Percentiles rank a stretch among this genome's conserved stretches.
phyloP scores from a whole-genome alignment of 2,888 invertebrate species.

The Hoplodrina ambigua region DNA sequence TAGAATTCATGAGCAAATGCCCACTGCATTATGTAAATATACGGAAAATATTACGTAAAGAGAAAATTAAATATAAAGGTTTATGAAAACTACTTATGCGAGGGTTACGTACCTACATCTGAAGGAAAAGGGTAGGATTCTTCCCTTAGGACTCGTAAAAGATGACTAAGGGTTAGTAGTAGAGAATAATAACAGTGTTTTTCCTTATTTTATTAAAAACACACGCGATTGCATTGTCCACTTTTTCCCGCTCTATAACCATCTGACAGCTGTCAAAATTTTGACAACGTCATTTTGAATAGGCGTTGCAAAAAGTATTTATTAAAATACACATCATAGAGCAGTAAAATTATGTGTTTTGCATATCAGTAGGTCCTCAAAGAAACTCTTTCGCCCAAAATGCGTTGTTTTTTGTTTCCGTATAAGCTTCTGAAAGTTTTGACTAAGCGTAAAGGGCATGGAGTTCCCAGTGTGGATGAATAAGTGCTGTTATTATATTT shows the following conservation, averaged over 20 bases:
- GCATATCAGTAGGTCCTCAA: neutral
- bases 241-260: neutral
- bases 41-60: neutral
- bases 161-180: neutral
- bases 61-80: neutral
- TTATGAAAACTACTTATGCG: neutral
- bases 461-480: neutral
- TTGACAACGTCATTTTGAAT: neutral
- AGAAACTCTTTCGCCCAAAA: neutral
- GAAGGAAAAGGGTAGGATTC: constrained; percentile 13
- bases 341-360: constrained; percentile 1
- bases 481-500: neutral
- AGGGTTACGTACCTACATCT: neutral
- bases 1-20: neutral
- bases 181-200: neutral
- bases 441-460: neutral
- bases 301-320: neutral
- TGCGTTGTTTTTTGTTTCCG: constrained; percentile 3
- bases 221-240: neutral
- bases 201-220: too few relatives aligned
- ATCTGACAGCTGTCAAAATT: neutral
- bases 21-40: neutral
- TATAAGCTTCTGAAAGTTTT: neutral
- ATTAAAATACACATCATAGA: neutral
- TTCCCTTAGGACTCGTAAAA: constrained; percentile 33